Conservation (phyloP, 2,797 vertebrate species). For the Uromys caudimaculatus region DNA sequence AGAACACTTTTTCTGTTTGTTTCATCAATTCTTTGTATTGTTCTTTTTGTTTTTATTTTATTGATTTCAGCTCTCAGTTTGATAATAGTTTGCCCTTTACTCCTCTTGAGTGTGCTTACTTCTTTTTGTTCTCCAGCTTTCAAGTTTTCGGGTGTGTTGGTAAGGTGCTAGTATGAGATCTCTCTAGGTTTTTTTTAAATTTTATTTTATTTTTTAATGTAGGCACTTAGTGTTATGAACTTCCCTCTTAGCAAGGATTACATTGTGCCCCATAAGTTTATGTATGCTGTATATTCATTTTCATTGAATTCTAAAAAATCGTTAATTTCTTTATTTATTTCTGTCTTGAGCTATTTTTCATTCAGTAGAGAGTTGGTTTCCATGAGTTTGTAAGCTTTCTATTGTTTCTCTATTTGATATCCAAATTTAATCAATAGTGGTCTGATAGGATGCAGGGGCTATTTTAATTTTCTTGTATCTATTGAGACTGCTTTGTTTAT, state of each 20-base stretch:
- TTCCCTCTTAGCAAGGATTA: not conserved
- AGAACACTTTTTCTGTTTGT: no score
- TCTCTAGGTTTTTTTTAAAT: not conserved
- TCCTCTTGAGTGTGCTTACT: not conserved
- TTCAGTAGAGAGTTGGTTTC: not conserved
- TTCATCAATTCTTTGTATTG: no score
- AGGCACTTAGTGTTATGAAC: not conserved
- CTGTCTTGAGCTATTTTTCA: not conserved
- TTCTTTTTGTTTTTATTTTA: no score
- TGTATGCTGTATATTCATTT: not conserved
- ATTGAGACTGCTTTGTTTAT: not conserved
- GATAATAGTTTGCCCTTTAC: not conserved
- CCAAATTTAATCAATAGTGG: not conserved
- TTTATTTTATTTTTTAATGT: not conserved
- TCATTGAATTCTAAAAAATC: not conserved
- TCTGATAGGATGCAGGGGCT: not conserved
- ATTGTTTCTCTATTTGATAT: not conserved
- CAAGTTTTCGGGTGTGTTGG: not conserved
- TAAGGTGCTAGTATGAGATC: not conserved
- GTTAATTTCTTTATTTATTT: not conserved
- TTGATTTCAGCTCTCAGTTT: not conserved
- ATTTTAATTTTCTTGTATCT: not conserved
- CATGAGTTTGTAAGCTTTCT: not conserved
- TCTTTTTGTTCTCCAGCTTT: not conserved
- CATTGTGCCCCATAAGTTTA: not conserved